A percentile compares a stretch with the other conserved stretches of the same genome.
phyloP scores from a whole-genome alignment of 2,113 vertebrate genomes.

The Phasianus colchicus region DNA sequence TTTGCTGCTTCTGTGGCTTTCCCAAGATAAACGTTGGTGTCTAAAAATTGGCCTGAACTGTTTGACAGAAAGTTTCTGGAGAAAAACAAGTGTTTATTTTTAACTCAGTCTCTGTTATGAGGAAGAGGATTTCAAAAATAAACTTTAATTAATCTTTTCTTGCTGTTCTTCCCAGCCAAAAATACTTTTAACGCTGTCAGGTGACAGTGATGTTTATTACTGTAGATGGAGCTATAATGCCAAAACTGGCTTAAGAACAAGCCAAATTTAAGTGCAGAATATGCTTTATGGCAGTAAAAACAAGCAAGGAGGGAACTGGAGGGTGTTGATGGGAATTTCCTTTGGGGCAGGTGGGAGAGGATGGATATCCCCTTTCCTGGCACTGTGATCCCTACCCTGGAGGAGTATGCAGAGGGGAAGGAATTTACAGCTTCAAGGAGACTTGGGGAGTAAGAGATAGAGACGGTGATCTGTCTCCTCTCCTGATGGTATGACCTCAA shows the following conservation, averaged over 20 bases:
- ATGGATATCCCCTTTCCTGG: neutral
- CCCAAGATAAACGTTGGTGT: neutral
- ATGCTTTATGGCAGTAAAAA: neutral
- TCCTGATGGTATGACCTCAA: neutral
- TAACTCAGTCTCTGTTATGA: neutral
- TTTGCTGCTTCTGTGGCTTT: neutral
- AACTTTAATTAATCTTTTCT: neutral
- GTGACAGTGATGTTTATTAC: neutral
- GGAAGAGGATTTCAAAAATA: neutral
- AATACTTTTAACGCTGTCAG: neutral
- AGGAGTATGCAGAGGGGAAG: neutral
- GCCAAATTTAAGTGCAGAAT: neutral
- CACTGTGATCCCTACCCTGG: neutral
- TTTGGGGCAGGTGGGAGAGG: neutral
- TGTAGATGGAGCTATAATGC: neutral
- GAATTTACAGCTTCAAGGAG: neutral
- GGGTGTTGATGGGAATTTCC: neutral
- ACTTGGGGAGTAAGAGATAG: neutral
- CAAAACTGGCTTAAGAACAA: neutral
- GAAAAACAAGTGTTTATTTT: neutral
- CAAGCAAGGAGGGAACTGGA: neutral
- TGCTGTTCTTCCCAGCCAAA: neutral
- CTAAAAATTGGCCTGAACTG: slow-evolving; percentile 3
- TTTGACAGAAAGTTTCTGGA: neutral
- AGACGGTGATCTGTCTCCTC: neutral